Percentiles rank a stretch among this genome's conserved stretches.
phyloP scores from a whole-genome alignment of 2,113 vertebrate genomes.

The Cavia aperea region DNA sequence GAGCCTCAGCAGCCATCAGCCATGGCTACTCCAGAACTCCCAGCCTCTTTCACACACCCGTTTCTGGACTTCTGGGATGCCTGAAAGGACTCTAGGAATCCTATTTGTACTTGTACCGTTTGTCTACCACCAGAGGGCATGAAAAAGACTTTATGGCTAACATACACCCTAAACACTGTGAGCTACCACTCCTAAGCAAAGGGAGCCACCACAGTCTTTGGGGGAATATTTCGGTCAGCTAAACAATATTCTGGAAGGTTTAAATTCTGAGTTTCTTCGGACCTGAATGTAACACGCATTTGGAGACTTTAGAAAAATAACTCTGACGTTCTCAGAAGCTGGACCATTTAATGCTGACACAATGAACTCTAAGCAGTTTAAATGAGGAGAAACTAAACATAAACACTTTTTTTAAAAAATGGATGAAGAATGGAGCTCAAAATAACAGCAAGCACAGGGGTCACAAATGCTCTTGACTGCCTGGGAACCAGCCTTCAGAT shows the following conservation, averaged over 20 bases:
- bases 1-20: too few relatives aligned
- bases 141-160: background rate
- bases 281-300: background rate
- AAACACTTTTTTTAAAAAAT: too few relatives aligned
- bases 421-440: background rate
- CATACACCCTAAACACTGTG: background rate
- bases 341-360: background rate
- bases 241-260: constrained; percentile 18
- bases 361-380: background rate
- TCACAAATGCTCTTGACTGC: background rate
- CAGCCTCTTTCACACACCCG: background rate
- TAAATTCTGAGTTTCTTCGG: background rate
- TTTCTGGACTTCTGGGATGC: background rate
- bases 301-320: background rate
- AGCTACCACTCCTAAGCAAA: background rate
- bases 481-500: background rate
- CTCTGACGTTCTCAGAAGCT: background rate
- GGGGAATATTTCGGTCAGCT: background rate
- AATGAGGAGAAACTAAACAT: background rate
- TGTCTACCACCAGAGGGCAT: background rate
- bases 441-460: background rate
- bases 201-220: background rate
- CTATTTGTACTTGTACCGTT: background rate
- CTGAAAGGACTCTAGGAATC: background rate
- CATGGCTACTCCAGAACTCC: too few relatives aligned